phyloP scores from a whole-genome alignment of 2,888 invertebrate species.

The Cosmia pyralina region DNA sequence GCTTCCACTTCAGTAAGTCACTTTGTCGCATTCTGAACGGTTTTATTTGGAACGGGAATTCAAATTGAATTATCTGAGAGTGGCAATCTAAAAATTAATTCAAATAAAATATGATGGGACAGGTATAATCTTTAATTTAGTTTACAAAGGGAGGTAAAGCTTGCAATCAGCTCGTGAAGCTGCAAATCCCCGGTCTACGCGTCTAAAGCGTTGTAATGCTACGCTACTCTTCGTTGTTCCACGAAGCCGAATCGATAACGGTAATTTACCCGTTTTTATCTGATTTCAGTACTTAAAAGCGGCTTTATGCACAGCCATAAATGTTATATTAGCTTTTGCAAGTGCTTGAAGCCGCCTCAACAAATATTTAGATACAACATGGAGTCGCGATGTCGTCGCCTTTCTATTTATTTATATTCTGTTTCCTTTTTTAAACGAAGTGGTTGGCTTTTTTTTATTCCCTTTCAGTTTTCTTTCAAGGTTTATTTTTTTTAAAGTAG shows the following conservation, averaged over 20 bases:
- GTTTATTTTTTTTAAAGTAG: not conserved
- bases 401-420: conserved; percentile 7
- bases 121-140: conserved; percentile 32
- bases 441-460: not conserved
- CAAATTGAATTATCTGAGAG: conserved; percentile 21
- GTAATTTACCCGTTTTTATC: conserved; percentile 57
- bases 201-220: conserved; percentile 45
- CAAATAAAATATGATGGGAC: conserved; percentile 15
- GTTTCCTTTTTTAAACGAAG: conserved; percentile 17
- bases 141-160: conserved; percentile 51
- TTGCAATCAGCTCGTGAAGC: conserved; percentile 52
- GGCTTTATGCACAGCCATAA: conserved; percentile 54
- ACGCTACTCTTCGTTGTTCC: conserved; percentile 26
- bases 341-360: not conserved
- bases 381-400: not conserved
- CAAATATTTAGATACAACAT: conserved; percentile 13
- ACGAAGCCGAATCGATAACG: conserved; percentile 49
- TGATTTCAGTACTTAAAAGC: conserved; percentile 43
- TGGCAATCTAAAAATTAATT: conserved; percentile 25
- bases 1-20: conserved; percentile 4
- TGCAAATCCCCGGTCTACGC: conserved; percentile 55
- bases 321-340: conserved; percentile 51
- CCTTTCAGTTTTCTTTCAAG: not conserved
- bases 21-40: not conserved
- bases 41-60: conserved; percentile 23